phyloP scores from a whole-genome alignment of 2,888 invertebrate species.

The Pardosa pseudoannulata region DNA sequence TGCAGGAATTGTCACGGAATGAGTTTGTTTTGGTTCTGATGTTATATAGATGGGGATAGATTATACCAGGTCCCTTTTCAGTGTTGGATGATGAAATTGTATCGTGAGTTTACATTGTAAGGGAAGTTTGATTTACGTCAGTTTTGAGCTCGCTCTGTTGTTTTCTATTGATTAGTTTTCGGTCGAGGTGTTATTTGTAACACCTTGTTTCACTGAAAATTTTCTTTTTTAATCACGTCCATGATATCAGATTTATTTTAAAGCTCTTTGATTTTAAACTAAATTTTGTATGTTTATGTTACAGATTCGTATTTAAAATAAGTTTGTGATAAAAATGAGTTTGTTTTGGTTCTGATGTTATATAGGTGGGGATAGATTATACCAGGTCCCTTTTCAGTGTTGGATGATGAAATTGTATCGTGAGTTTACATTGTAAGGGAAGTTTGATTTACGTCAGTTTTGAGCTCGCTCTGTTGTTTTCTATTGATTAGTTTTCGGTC shows the following conservation, averaged over 20 bases:
- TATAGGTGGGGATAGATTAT: background rate
- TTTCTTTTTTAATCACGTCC: too few relatives aligned
- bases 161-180: too few relatives aligned
- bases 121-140: background rate
- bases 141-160: background rate
- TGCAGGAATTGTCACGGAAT: constrained; percentile 3
- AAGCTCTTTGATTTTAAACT: too few relatives aligned
- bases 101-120: background rate
- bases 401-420: background rate
- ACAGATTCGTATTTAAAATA: too few relatives aligned
- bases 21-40: constrained; percentile 13
- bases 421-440: background rate
- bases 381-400: background rate
- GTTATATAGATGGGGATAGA: constrained; percentile 1
- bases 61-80: background rate
- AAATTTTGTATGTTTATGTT: too few relatives aligned
- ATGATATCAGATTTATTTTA: too few relatives aligned
- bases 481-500: too few relatives aligned
- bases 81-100: background rate
- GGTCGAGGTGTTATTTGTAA: too few relatives aligned
- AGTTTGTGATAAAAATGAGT: too few relatives aligned
- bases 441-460: background rate
- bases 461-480: too few relatives aligned
- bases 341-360: constrained; percentile 16
- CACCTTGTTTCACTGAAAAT: too few relatives aligned